phyloP scores from a whole-genome alignment of 2,888 invertebrate species.

The Ommatoiulus sabulosus region DNA sequence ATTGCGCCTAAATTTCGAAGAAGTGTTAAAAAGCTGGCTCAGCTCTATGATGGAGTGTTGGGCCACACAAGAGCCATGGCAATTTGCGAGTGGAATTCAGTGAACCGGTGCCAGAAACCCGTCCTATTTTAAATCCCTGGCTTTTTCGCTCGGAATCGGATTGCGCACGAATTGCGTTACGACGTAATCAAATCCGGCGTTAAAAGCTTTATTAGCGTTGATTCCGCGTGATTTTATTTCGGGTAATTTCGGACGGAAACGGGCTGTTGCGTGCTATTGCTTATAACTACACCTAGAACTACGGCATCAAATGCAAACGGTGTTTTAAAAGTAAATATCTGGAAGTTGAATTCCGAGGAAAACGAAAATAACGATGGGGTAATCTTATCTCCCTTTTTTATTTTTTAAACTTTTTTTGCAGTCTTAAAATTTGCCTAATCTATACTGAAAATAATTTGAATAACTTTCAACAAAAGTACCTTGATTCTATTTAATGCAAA shows the following conservation, averaged over 20 bases:
- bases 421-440: no score
- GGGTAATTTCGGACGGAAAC: background rate
- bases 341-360: no score
- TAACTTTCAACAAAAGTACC: no score
- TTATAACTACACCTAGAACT: background rate
- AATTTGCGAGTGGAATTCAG: slow-evolving; percentile 8
- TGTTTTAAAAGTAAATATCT: no score
- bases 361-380: no score
- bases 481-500: no score
- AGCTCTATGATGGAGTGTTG: background rate
- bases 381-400: no score
- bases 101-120: slow-evolving; percentile 7
- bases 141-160: background rate
- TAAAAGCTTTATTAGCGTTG: background rate
- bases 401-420: no score
- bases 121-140: slow-evolving; percentile 1
- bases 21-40: slow-evolving; percentile 6
- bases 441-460: no score
- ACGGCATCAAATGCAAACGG: no score
- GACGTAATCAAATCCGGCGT: background rate
- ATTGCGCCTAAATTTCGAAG: background rate
- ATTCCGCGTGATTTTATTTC: background rate
- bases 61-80: background rate
- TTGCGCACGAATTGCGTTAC: background rate
- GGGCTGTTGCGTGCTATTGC: background rate